Evolutionary conservation across 2,113 vertebrate genomes (phyloP), one percentile per base, ranked within the genome.

Genomic region (Lycaon pictus): DNA sequence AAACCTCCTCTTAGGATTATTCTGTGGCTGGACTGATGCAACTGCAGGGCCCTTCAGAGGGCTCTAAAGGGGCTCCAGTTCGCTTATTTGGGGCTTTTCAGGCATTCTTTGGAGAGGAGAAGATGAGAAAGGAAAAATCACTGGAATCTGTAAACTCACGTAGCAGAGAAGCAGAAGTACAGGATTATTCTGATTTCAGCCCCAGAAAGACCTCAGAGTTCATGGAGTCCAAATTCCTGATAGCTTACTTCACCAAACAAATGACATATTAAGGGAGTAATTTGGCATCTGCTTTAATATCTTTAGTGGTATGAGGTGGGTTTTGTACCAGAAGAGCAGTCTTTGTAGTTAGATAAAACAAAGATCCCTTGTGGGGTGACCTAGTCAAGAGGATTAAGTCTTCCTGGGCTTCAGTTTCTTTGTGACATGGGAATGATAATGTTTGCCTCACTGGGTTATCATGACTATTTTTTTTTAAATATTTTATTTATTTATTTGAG

Each of bases 1-100:
- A 96, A 97, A 63, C 37, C 51, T 97, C 90, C 93, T 95, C 82
- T 96, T 93, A 84, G 2, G 0, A 93, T 43, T 11, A 62, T 55
- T 0, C 2, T 89, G 94, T 94, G 71, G 58, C 95, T 25, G 8
- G 92, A 93, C 56, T 48, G 92, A 95, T 69, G 55, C 2, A 5
- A 84, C 79, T 65, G 51, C 35, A 87, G 77, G 60, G 56, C 67
- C 22, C 67, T 96, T 97, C 37, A 86, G 84, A 95, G 92, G 60
- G 15, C 76, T 95, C 94, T 84, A 87, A 89, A 88, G 43, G 87
- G 86, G 89, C 79, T 7, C 11, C 43, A 55, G 60, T 88, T 90
- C 67, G 90, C 84, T 90, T 82, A 58, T 82, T 90, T 87, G 16
- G 71, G 60, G 63, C 55, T 85, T 96, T 90, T 72, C 37, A 92